These are phyloP conservation scores for Metalampra italica DNA, from an alignment of 2,888 invertebrate species.

Conservation along the genomic window DNA sequence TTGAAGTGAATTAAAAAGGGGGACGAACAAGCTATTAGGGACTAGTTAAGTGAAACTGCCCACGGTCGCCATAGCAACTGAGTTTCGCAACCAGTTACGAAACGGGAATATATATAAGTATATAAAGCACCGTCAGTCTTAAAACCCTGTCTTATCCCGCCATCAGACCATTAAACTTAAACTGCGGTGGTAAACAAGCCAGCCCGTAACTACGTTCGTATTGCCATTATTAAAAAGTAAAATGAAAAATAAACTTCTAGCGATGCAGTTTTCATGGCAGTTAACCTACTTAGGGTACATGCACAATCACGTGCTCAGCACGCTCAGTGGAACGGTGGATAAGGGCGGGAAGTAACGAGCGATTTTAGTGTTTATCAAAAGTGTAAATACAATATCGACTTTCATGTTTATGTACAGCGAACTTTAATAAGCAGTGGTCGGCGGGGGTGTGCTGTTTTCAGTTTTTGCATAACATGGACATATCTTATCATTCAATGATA, in stretches of 20 bases:
- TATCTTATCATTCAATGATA: too few species aligned
- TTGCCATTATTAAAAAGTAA: constrained; percentile 6
- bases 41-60: too few species aligned
- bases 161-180: neutral
- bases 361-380: neutral
- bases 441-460: too few species aligned
- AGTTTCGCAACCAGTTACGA: too few species aligned
- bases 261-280: constrained; percentile 11
- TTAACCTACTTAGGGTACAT: constrained; percentile 16
- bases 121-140: too few species aligned
- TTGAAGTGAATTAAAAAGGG: too few species aligned
- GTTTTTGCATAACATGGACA: too few species aligned
- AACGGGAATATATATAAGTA: too few species aligned
- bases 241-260: neutral
- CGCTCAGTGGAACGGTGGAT: neutral
- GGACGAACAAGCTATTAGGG: too few species aligned
- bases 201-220: neutral
- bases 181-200: constrained; percentile 2
- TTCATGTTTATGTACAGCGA: too few species aligned
- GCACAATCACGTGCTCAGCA: constrained; percentile 21
- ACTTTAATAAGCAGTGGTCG: too few species aligned
- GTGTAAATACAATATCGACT: neutral
- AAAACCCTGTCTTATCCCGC: neutral
- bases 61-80: too few species aligned
- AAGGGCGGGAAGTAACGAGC: neutral